Evolutionary conservation across 2,888 invertebrate genomes (phyloP).

Genomic region (Calephelis perditalis): DNA sequence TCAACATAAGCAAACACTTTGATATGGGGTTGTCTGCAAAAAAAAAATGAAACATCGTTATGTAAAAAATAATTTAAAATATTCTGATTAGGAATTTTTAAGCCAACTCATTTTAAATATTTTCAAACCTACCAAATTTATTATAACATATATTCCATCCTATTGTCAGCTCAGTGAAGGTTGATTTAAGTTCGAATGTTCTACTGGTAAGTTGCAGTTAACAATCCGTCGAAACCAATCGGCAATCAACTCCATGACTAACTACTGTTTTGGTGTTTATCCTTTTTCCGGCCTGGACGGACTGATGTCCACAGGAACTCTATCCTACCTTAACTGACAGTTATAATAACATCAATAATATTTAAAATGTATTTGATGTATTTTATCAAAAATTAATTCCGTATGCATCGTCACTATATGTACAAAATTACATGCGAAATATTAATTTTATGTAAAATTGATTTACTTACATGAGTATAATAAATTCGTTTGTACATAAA

Average conservation of each 20-base stretch:
- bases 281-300: conserved; percentile 71
- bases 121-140: too few species aligned
- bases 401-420: conserved; percentile 55
- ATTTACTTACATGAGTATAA: conserved; percentile 20
- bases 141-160: too few species aligned
- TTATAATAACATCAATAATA: conserved; percentile 24
- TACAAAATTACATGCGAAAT: conserved; percentile 35
- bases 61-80: too few species aligned
- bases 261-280: conserved; percentile 75
- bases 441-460: conserved; percentile 16
- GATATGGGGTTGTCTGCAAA: too few species aligned
- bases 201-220: conserved; percentile 2
- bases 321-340: conserved; percentile 45
- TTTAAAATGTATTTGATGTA: conserved; percentile 21
- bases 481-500: conserved; percentile 13
- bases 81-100: too few species aligned
- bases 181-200: too few species aligned
- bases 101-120: too few species aligned
- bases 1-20: too few species aligned
- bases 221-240: conserved; percentile 46
- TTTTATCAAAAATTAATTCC: conserved; percentile 51
- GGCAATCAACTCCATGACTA: conserved; percentile 48
- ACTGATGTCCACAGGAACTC: conserved; percentile 71
- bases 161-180: too few species aligned
- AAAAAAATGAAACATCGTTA: too few species aligned